Percentiles rank a stretch among this genome's conserved stretches.
These are phyloP conservation scores for Indicator indicator DNA, from an alignment of 2,113 vertebrate species.

Conservation along the genomic window DNA sequence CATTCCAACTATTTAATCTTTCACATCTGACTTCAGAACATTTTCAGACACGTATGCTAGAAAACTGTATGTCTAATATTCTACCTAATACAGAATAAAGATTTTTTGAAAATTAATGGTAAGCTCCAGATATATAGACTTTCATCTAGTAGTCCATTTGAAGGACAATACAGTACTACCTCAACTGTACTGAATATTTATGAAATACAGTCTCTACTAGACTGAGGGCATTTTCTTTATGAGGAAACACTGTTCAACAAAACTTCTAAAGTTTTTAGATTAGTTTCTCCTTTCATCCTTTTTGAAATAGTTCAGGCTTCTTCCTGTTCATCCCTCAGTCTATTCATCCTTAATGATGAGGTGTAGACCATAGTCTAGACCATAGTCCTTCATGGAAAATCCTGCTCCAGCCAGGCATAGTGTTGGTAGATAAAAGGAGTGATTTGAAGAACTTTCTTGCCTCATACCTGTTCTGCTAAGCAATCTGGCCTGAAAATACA, in stretches of 20 bases:
- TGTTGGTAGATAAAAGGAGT: neutral
- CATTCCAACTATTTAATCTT: neutral
- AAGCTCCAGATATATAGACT: neutral
- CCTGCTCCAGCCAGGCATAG: neutral
- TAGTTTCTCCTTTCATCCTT: neutral
- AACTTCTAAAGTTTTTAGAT: neutral
- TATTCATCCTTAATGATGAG: neutral
- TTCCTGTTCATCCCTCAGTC: neutral
- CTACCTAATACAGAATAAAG: neutral
- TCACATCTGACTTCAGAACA: neutral
- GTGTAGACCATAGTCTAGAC: too few relatives aligned
- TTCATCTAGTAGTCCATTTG: neutral
- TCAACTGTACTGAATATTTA: neutral
- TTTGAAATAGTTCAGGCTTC: neutral
- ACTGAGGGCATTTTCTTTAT: neutral
- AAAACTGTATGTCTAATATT: neutral
- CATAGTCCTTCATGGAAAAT: neutral
- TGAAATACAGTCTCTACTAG: neutral
- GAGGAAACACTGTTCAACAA: neutral
- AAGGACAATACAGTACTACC: neutral
- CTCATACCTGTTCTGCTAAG: neutral
- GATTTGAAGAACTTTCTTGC: neutral
- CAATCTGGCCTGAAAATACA: neutral
- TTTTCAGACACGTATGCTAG: neutral
- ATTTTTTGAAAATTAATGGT: neutral